Evolutionary conservation across 2,113 vertebrate genomes (phyloP), one percentile per base, ranked within the genome.

Genomic region (Crotophaga sulcirostris): DNA sequence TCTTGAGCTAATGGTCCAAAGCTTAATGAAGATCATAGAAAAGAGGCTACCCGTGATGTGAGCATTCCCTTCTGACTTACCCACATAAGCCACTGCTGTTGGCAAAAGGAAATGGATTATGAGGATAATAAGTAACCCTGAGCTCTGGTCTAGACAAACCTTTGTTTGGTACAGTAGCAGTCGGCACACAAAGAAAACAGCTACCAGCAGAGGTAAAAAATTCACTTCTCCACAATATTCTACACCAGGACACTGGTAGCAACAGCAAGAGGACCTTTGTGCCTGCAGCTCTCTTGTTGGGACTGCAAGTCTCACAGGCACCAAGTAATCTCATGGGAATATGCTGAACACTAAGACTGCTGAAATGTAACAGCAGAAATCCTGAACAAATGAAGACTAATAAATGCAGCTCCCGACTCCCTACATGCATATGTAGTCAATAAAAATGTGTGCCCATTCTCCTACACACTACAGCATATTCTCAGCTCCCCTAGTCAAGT

Each of bases 1-100:
- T 94, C 90, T 96, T 92, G 56, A 94, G 86, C 82, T 96, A 96
- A 96, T 84, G 90, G 94, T 73, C 94, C 94, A 95, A 86, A 93
- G 90, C 83, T 94, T 96, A 95, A 97, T 92, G 93, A 96, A 96
- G 80, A 96, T 81, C 84, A 86, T 12, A 90, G 91, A 68, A 93
- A 94, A 95, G 78, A 90, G 83, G 86, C 84, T 96, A 89, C 81
- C 77, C 40, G 6, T 93, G 88, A 93, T 90, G 80, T 81, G 56
- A 95, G 88, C 86, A 64, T 77, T 96, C 94, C 88, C 93, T 92
- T 67, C 88, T 95, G 96, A 94, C 86, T 93, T 93, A 93, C 9
- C 83, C 92, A 89, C 83, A 79, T 34, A 94, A 96, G 80, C 69
- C 86, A 84, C 63, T 34, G 84, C 76, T 94, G 47, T 26, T 86